Conservation (phyloP, 2,888 invertebrate genomes). For the Cerastis leucographa region DNA sequence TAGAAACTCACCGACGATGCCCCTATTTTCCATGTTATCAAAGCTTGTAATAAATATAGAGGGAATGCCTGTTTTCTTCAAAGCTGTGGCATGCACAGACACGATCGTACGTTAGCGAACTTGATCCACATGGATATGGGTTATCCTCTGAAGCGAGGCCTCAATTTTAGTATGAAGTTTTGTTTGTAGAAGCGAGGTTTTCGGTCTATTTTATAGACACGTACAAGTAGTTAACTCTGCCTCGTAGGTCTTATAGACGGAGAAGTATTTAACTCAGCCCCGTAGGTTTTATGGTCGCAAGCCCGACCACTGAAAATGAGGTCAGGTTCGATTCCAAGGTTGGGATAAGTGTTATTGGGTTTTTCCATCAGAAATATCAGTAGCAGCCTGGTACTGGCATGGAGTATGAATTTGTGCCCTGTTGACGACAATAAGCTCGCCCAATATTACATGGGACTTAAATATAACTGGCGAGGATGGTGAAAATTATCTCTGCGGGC, state of each 20-base stretch:
- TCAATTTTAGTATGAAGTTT: conserved; percentile 33
- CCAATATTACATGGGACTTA: not conserved
- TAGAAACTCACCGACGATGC: conserved; percentile 55
- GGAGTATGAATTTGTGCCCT: not conserved
- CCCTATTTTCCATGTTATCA: conserved; percentile 60
- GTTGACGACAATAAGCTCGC: not conserved
- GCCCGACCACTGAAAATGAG: not conserved
- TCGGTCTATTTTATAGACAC: not conserved
- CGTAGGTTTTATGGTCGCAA: not conserved
- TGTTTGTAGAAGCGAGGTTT: not conserved
- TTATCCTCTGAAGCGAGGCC: conserved; percentile 20
- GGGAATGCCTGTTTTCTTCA: conserved; percentile 34
- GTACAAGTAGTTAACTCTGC: not conserved
- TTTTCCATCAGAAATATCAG: not conserved
- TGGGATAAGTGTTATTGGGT: not conserved
- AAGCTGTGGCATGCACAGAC: conserved; percentile 41
- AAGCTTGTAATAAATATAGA: conserved; percentile 50
- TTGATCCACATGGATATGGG: conserved; percentile 46
- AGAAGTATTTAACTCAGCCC: too few relatives aligned
- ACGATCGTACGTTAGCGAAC: conserved; percentile 36
- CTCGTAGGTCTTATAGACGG: not conserved
- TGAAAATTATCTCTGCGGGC: too few relatives aligned
- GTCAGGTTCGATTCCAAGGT: not conserved
- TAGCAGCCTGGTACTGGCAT: not conserved
- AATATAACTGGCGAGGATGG: not conserved